phyloP scores from a whole-genome alignment of 2,797 vertebrate genomes.

The Sebastes itinus region DNA sequence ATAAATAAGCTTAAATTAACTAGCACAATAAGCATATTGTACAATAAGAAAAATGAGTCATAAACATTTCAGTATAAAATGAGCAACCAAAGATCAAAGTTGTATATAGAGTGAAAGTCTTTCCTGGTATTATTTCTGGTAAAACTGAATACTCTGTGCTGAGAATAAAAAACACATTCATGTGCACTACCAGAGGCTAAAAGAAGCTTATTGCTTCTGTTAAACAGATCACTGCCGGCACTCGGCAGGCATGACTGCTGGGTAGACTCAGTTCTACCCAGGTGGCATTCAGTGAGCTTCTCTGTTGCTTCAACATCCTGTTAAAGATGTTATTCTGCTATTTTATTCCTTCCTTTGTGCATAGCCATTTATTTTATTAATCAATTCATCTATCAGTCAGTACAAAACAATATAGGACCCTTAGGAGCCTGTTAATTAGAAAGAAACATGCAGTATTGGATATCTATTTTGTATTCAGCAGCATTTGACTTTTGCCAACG shows the following conservation, averaged over 20 bases:
- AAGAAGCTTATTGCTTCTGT: conserved; percentile 10
- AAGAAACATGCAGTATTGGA: conserved; percentile 31
- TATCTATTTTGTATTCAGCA: conserved; percentile 45
- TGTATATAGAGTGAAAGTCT: not conserved
- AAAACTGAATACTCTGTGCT: not conserved
- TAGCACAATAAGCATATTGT: not conserved
- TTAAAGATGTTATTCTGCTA: conserved; percentile 13
- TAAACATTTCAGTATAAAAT: not conserved
- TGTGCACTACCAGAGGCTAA: conserved; percentile 3
- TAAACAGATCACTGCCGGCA: conserved; percentile 22
- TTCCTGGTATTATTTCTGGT: not conserved
- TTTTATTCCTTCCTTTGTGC: conserved; percentile 2
- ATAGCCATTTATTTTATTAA: not conserved
- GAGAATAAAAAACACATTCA: not conserved
- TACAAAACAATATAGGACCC: conserved; percentile 15
- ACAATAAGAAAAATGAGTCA: not conserved
- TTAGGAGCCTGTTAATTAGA: conserved; percentile 23
- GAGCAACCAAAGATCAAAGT: not conserved
- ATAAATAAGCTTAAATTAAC: not conserved
- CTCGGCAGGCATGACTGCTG: conserved; percentile 11
- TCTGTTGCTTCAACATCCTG: conserved; percentile 7
- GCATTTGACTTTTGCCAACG: conserved; percentile 49
- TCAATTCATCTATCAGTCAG: conserved; percentile 21
- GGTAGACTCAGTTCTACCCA: conserved; percentile 26
- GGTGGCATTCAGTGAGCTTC: not conserved